Evolutionary conservation across 2,797 vertebrate genomes (phyloP).

Genomic region (Mastacembelus armatus): DNA sequence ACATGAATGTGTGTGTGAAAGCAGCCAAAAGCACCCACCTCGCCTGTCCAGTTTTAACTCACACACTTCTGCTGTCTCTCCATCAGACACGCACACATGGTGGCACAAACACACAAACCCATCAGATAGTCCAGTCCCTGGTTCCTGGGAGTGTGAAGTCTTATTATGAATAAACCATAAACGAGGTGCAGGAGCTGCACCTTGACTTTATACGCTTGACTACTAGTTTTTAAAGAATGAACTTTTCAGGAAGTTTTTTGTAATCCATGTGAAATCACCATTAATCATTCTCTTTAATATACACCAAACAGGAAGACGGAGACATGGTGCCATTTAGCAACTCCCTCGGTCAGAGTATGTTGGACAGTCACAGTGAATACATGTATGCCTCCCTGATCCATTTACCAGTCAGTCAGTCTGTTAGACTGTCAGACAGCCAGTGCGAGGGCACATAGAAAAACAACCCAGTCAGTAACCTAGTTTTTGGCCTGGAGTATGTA

Average conservation of each 20-base stretch:
- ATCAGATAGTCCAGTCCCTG: conserved; percentile 45
- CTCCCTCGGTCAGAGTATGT: background rate
- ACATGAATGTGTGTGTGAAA: conserved; percentile 34
- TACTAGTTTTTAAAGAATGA: conserved; percentile 48
- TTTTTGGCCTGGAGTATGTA: conserved; percentile 30
- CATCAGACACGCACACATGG: conserved; percentile 11
- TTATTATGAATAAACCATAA: conserved; percentile 73
- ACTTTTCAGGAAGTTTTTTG: conserved; percentile 46
- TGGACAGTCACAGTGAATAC: background rate
- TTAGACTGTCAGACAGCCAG: conserved; percentile 3
- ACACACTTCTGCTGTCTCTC: conserved; percentile 36
- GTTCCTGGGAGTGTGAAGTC: conserved; percentile 57
- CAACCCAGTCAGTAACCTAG: conserved; percentile 28
- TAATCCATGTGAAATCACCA: conserved; percentile 29
- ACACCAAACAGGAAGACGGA: background rate
- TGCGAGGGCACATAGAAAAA: background rate
- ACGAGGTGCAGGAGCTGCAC: conserved; percentile 42
- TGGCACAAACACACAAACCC: conserved; percentile 23
- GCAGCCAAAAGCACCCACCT: conserved; percentile 52
- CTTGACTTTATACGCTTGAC: conserved; percentile 57
- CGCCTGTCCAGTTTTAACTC: conserved; percentile 53
- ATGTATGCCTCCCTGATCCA: conserved; percentile 5
- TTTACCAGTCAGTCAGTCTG: background rate
- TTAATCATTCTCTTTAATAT: conserved; percentile 38
- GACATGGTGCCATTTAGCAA: background rate